Evolutionary conservation across 1,140 invertebrate genomes (phyloP), one percentile per base, ranked within the genome.

Genomic region (Subanguina moxae): DNA sequence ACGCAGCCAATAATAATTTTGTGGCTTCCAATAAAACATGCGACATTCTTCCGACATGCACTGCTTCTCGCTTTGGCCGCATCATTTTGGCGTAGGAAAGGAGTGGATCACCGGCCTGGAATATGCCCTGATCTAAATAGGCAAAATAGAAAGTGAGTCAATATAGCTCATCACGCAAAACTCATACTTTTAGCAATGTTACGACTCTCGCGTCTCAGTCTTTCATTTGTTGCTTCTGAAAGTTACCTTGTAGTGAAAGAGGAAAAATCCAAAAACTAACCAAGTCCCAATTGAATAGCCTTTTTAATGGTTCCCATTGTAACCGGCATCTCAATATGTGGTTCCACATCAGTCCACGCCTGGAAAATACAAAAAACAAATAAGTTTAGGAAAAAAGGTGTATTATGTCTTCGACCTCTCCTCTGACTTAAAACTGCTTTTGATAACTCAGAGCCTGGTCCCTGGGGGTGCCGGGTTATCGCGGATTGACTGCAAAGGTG

Each of bases 31-130:
- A 63, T 27, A 82, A 69, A 56, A 82, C 62, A 32, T 71, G 68
- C 8, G 78, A 70, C 32, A 75, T 73, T 64, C 71, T 71, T 25
- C 70, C 64, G 0, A 82, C 66, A 42, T 74, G 62, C 21, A 73
- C 68, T 1, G 80, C 75, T 67, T 82, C 77, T 13, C 57, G 65
- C 56, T 81, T 82, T 28, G 80, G 65, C 61, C 80, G 68, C 80
- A 82, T 82, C 80, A 82, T 81, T 65, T 81, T 71, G 11, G 66
- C 65, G 65, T 82, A 80, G 11, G 81, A 65, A 30, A 80, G 80
- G 1, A 83, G 63, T 19, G 80, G 76, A 70, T 82, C 79, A 19
- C 73, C 70, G 3, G 64, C 52, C 42, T 69, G 23, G 52, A 79
- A 76, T 43, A 19, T 64, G 25, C 65, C 63, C 66, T 82, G 73